A percentile compares a stretch with the other conserved stretches of the same genome.
Evolutionary conservation across 2,888 invertebrate genomes (phyloP).

Genomic region (Tachina lurida): DNA sequence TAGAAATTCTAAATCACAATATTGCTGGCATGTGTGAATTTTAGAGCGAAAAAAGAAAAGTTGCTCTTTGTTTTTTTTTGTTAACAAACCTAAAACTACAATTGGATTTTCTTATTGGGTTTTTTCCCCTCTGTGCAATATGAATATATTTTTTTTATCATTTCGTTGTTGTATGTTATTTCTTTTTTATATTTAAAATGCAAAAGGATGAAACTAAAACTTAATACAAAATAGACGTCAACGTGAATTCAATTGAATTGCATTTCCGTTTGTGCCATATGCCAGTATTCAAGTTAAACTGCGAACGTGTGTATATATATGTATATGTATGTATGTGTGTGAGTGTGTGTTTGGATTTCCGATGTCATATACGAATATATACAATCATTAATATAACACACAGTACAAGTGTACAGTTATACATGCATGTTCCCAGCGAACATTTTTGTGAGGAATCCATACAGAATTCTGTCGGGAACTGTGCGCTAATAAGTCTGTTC

Average conservation of each 20-base stretch:
- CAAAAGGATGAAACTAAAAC: conserved; percentile 41
- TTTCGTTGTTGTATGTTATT: conserved; percentile 1
- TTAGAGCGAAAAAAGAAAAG: conserved; percentile 4
- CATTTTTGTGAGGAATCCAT: too few species aligned
- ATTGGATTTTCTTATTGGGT: conserved; percentile 56
- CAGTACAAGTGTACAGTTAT: conserved; percentile 30
- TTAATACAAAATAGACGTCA: conserved; percentile 63
- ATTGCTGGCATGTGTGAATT: conserved; percentile 22
- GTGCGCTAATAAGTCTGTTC: too few species aligned
- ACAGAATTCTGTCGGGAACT: too few species aligned
- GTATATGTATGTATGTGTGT: too few species aligned
- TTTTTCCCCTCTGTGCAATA: neutral
- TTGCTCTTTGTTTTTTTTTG: neutral
- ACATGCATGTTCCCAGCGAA: neutral
- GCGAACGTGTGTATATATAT: neutral
- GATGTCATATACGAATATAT: conserved; percentile 23
- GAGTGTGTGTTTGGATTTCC: conserved; percentile 5
- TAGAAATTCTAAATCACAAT: conserved; percentile 29
- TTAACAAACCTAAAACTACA: conserved; percentile 67
- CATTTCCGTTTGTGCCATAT: conserved; percentile 81
- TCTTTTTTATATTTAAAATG: neutral
- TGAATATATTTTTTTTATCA: neutral
- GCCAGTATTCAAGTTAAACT: conserved; percentile 11
- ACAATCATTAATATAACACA: conserved; percentile 39
- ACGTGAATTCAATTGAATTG: conserved; percentile 76